Percentiles rank a stretch among this genome's conserved stretches.
Evolutionary conservation across 1,140 invertebrate genomes (phyloP).

Genomic region (Eubasilissa regina): DNA sequence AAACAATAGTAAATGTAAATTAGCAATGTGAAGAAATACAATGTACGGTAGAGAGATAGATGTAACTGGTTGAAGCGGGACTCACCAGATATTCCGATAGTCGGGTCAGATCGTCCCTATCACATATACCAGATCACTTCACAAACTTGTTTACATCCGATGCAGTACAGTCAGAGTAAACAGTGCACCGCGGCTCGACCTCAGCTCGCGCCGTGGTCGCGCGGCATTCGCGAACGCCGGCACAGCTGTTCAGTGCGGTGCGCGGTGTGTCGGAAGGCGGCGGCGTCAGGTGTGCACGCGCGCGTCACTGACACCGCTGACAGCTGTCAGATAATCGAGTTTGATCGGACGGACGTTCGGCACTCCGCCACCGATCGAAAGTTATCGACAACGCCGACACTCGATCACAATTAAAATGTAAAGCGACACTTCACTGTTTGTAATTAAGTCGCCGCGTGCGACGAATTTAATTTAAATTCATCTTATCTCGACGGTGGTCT

Average conservation of each 20-base stretch:
- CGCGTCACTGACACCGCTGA: too few relatives aligned
- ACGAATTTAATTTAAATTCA: conserved; percentile 32
- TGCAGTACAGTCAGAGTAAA: conserved; percentile 11
- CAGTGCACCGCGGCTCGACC: background rate
- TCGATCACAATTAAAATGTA: conserved; percentile 24
- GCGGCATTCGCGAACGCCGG: background rate
- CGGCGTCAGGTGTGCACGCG: too few relatives aligned
- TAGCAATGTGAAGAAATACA: too few relatives aligned
- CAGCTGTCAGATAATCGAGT: background rate
- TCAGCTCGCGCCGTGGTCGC: background rate
- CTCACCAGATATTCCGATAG: conserved; percentile 24
- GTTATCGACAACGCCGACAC: background rate
- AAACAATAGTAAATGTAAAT: too few relatives aligned
- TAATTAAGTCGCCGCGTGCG: conserved; percentile 25
- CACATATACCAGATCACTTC: conserved; percentile 17
- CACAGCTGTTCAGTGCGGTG: conserved; percentile 1
- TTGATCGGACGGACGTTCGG: background rate
- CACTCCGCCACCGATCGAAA: background rate
- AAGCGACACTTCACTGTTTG: conserved; percentile 21
- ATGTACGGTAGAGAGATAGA: too few relatives aligned
- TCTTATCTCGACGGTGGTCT: conserved; percentile 8
- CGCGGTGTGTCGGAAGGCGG: too few relatives aligned
- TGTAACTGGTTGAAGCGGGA: too few relatives aligned
- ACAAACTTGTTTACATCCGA: conserved; percentile 26
- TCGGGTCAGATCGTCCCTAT: background rate